phyloP scores from a whole-genome alignment of 2,888 invertebrate species.

The Platynereis dumerilii region DNA sequence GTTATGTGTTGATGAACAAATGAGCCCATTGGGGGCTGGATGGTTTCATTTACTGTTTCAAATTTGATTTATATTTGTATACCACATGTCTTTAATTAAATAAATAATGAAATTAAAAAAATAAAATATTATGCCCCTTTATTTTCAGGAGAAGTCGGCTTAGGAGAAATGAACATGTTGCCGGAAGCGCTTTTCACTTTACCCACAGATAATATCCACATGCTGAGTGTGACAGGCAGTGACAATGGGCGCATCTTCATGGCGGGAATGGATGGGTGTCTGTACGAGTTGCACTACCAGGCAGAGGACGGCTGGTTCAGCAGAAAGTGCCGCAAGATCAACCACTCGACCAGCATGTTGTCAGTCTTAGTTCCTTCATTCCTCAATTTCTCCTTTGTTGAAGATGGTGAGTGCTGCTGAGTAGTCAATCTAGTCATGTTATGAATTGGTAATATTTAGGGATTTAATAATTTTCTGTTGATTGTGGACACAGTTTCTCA shows the following conservation, averaged over 20 bases:
- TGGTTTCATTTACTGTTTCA: too few relatives aligned
- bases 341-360: conserved; percentile 87
- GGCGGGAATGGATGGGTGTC: conserved; percentile 90
- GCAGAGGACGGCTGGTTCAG: conserved; percentile 84
- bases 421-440: too few relatives aligned
- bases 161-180: conserved; percentile 81
- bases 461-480: too few relatives aligned
- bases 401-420: conserved; percentile 68
- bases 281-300: conserved; percentile 90
- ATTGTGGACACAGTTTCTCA: too few relatives aligned
- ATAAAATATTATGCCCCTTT: too few relatives aligned
- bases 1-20: too few relatives aligned
- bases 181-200: conserved; percentile 93
- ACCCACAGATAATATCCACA: conserved; percentile 83
- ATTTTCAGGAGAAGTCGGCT: neutral
- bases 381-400: conserved; percentile 78
- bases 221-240: conserved; percentile 83
- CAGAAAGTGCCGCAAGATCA: conserved; percentile 91
- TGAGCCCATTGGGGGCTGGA: too few relatives aligned
- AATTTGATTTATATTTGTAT: too few relatives aligned
- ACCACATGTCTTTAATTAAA: too few relatives aligned
- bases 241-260: conserved; percentile 88
- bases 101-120: too few relatives aligned
- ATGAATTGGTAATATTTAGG: neutral
- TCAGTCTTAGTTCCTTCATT: conserved; percentile 90